Evolutionary conservation across 2,888 invertebrate genomes (phyloP), one percentile per base, ranked within the genome.

Genomic region (Cyaniris semiargus): DNA sequence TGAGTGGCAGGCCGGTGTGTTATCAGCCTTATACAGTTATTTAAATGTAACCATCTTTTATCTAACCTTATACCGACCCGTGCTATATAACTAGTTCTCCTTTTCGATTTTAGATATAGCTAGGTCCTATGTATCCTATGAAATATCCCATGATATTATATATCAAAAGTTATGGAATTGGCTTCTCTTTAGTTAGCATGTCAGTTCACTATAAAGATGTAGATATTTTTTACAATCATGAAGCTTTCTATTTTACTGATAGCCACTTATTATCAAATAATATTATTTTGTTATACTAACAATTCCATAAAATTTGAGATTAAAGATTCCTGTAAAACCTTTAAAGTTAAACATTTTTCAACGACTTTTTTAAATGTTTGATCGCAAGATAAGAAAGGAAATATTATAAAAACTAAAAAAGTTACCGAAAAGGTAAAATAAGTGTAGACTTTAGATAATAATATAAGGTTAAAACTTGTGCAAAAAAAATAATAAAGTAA

Each of bases 101-200:
- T 66, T 66, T 66, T 66, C 23, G 15, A 66, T 66, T 27, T 10
- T 66, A 66, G 66, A 66, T 66, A 15, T 15, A 27, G 27, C 6
- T 66, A 13, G 66, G 66, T 27, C 66, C 66, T 15, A 66, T 53
- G 53, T 44, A 44, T 13, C 44, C 44, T 60, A 23, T 7, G 21
- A 60, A 60, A 60, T 60, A 60, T 23, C 10, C 13, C 13, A 44
- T 60, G 23, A 21, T 60, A 23, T 15, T 13, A 58, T 1, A 58
- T 66, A 13, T 66, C 27, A 66, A 66, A 66, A 66, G 23, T 66
- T 66, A 66, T 66, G 66, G 66, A 66, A 66, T 66, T 27, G 27
- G 15, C 15, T 27, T 66, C 23, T 27, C 27, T 15, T 15, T 27
- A 27, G 1, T 27, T 15, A 3, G 8, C 27, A 66, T 60, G 8